Conservation (phyloP, 1,140 invertebrate genomes). For the Hetaerina americana region DNA sequence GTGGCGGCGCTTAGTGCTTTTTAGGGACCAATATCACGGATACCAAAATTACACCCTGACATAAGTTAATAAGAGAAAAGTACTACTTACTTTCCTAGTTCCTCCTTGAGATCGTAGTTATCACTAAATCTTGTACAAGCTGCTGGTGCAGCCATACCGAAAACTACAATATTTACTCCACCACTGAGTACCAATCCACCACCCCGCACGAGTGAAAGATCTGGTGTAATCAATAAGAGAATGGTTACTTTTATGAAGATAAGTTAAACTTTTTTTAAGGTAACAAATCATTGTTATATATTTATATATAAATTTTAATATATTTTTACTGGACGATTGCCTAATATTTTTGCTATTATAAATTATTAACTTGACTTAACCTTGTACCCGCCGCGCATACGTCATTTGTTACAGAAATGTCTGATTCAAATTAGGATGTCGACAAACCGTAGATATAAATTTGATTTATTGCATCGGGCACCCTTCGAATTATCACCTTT, state of each 20-base stretch:
- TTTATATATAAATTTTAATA: not conserved
- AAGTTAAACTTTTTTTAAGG: not conserved
- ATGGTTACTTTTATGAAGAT: not conserved
- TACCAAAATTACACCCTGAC: not conserved
- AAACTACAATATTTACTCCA: slow-evolving; percentile 20
- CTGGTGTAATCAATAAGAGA: slow-evolving; percentile 12
- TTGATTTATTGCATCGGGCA: too few relatives aligned
- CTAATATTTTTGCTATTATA: too few relatives aligned
- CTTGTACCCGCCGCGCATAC: too few relatives aligned
- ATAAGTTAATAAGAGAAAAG: not conserved
- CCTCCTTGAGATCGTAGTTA: slow-evolving; percentile 99
- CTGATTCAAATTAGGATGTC: too few relatives aligned
- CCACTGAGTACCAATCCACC: slow-evolving; percentile 16
- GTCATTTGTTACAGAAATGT: too few relatives aligned
- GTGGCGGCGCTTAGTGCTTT: not conserved
- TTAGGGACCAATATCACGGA: not conserved
- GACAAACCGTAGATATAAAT: too few relatives aligned
- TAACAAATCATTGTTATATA: not conserved
- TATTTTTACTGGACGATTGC: too few relatives aligned
- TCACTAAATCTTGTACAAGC: slow-evolving; percentile 88
- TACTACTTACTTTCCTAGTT: slow-evolving; percentile 93
- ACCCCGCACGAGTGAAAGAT: slow-evolving; percentile 12
- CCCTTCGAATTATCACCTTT: too few relatives aligned
- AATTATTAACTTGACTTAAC: too few relatives aligned
- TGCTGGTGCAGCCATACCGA: slow-evolving; percentile 48